These are phyloP conservation scores for Choreutis nemorana DNA, from an alignment of 2,888 invertebrate species.

Conservation along the genomic window DNA sequence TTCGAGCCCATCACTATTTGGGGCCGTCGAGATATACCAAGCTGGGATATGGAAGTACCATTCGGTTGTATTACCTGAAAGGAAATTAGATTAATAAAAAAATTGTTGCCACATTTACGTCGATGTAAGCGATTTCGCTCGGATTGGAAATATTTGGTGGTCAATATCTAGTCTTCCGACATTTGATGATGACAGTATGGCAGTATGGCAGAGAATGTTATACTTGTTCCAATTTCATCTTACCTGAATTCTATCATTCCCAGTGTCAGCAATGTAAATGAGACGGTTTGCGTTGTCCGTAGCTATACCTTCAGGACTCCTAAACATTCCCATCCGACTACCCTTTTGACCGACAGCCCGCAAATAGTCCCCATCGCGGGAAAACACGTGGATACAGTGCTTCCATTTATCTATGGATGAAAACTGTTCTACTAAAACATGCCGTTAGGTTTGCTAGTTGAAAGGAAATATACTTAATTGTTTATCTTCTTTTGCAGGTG, in stretches of 20 bases:
- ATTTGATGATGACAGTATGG: not conserved
- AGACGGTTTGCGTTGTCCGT: conserved; percentile 57
- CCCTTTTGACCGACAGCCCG: conserved; percentile 72
- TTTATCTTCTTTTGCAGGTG: no score
- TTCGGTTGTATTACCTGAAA: conserved; percentile 62
- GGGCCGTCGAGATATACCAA: conserved; percentile 59
- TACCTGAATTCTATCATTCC: conserved; percentile 75
- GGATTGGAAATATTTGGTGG: no score
- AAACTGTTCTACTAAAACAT: no score
- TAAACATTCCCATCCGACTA: conserved; percentile 67
- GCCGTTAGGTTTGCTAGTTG: no score
- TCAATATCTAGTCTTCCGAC: no score
- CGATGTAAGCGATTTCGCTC: no score
- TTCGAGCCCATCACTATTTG: conserved; percentile 30
- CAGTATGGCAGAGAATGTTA: not conserved
- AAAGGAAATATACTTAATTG: no score
- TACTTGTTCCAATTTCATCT: conserved; percentile 1
- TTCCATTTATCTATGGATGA: conserved; percentile 76
- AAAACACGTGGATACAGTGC: conserved; percentile 74
- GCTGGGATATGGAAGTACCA: conserved; percentile 68
- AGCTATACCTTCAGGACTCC: conserved; percentile 79
- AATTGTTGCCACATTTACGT: no score
- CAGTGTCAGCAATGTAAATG: conserved; percentile 79
- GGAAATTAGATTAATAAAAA: no score
- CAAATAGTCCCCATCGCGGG: conserved; percentile 67